phyloP scores from a whole-genome alignment of 2,113 vertebrate species.

The Paracanthobrama guichenoti region DNA sequence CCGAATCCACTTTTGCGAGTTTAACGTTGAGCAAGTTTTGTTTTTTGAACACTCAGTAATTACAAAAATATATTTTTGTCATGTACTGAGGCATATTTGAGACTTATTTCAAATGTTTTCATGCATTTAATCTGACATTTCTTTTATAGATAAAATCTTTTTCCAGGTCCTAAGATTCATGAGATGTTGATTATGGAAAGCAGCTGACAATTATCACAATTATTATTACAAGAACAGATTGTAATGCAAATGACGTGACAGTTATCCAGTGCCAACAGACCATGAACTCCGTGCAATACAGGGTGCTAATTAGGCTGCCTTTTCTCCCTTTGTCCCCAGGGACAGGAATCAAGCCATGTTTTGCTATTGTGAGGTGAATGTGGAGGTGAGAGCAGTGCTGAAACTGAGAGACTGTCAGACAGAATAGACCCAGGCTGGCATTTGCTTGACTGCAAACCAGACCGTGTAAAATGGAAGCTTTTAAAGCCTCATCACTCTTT shows the following conservation, averaged over 20 bases:
- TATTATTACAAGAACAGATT: slow-evolving; percentile 9
- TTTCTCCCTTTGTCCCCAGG: not conserved
- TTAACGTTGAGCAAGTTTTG: too few relatives aligned
- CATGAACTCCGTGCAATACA: not conserved
- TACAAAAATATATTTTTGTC: not conserved
- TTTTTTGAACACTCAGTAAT: not conserved
- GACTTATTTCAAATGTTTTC: not conserved
- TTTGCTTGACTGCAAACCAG: slow-evolving; percentile 6
- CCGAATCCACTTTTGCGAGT: too few relatives aligned
- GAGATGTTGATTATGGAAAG: not conserved
- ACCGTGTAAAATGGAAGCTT: not conserved
- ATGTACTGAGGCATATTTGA: not conserved
- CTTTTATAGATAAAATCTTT: not conserved
- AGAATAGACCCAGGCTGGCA: not conserved
- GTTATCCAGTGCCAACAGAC: slow-evolving; percentile 1
- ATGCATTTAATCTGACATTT: not conserved
- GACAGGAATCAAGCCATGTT: not conserved
- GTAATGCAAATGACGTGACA: slow-evolving; percentile 3
- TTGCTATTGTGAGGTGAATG: not conserved
- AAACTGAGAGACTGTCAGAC: not conserved
- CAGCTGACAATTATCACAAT: not conserved
- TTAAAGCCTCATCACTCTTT: not conserved
- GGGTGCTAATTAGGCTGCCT: not conserved
- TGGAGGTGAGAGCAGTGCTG: not conserved
- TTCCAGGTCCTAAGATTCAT: not conserved